phyloP scores from a whole-genome alignment of 2,113 vertebrate species.

The Tragelaphus scriptus region DNA sequence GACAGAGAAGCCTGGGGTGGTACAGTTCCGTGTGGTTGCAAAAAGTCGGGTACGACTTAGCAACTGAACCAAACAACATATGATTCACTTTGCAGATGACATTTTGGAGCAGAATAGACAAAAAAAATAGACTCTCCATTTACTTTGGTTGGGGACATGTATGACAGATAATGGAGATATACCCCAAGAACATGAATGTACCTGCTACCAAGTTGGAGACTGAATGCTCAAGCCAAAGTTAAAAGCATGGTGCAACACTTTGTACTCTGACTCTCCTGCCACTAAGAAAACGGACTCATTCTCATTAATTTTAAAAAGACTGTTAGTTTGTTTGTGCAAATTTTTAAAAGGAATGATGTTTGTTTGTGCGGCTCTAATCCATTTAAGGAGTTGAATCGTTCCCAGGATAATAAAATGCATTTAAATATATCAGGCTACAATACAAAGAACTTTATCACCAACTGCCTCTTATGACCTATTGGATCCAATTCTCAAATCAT shows the following conservation, averaged over 20 bases:
- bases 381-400: neutral
- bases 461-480: neutral
- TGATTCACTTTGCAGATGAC: neutral
- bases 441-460: neutral
- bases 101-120: neutral
- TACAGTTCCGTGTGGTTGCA: neutral
- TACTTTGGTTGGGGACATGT: neutral
- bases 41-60: neutral
- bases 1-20: neutral
- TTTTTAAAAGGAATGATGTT: neutral
- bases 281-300: neutral
- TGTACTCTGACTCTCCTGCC: neutral
- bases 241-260: fast-evolving
- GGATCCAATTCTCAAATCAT: neutral
- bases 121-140: neutral
- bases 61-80: neutral
- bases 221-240: neutral
- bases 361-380: neutral
- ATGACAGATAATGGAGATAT: neutral
- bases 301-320: neutral
- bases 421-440: neutral
- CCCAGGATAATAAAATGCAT: neutral
- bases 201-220: neutral
- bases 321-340: neutral
- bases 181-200: neutral